Evolutionary conservation across 2,797 vertebrate species (phyloP).

Genomic region (Ataeniobius toweri): DNA sequence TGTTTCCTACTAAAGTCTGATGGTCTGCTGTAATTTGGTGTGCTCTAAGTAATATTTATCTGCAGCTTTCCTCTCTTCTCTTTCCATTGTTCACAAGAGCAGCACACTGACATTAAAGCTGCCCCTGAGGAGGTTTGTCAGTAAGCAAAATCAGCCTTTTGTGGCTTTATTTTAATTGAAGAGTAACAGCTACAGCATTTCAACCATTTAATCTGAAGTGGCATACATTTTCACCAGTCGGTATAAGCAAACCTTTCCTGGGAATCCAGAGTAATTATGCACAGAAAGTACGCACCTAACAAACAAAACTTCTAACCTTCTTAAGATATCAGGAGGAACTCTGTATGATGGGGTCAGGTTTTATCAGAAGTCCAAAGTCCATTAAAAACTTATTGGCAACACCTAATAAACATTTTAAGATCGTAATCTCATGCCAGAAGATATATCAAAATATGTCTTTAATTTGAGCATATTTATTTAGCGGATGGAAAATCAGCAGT

Average conservation of each 20-base stretch:
- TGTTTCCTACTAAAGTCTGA: slow-evolving; percentile 59
- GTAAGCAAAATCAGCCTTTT: slow-evolving; percentile 36
- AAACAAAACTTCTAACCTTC: too few relatives aligned
- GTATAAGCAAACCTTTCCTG: slow-evolving; percentile 3
- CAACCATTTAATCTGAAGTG: slow-evolving; percentile 14
- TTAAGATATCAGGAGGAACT: too few relatives aligned
- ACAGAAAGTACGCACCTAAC: neutral
- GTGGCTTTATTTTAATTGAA: slow-evolving; percentile 21
- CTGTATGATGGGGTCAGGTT: too few relatives aligned
- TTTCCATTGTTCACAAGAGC: slow-evolving; percentile 32
- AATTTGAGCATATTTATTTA: neutral
- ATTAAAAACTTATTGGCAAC: too few relatives aligned
- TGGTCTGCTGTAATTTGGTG: slow-evolving; percentile 68
- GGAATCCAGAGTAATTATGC: slow-evolving; percentile 6
- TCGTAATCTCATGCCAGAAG: too few relatives aligned
- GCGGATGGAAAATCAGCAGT: too few relatives aligned
- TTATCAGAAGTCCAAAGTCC: too few relatives aligned
- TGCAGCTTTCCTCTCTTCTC: slow-evolving; percentile 33
- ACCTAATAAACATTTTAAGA: too few relatives aligned
- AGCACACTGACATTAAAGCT: slow-evolving; percentile 36
- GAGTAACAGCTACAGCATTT: slow-evolving; percentile 7
- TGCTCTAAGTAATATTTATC: slow-evolving; percentile 74
- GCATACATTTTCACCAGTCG: slow-evolving; percentile 14
- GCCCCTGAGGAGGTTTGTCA: slow-evolving; percentile 42
- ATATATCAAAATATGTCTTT: too few relatives aligned